Evolutionary conservation across 1,140 invertebrate species (phyloP).

Genomic region (Bombus balteatus): DNA sequence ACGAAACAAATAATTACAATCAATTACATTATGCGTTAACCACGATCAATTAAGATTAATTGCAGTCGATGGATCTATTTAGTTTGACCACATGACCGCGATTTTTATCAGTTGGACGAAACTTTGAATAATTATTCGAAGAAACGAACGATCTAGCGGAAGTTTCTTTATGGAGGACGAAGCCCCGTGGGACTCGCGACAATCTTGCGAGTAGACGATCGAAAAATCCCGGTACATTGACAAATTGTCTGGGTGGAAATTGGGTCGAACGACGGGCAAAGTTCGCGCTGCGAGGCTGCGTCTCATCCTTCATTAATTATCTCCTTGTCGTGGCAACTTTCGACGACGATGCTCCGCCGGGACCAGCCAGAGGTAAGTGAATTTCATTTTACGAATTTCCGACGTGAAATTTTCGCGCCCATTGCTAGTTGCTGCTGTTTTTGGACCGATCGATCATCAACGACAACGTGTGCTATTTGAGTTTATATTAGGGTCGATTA

Average conservation of each 20-base stretch:
- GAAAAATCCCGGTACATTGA: constrained; percentile 63
- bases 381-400: constrained; percentile 57
- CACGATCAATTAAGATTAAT: too few species aligned
- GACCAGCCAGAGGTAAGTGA: constrained; percentile 59
- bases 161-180: neutral
- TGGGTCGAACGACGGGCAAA: constrained; percentile 52
- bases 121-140: constrained; percentile 30
- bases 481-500: neutral
- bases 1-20: too few species aligned
- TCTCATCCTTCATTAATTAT: constrained; percentile 68
- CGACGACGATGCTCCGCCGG: constrained; percentile 18
- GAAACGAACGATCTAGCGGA: neutral
- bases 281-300: constrained; percentile 53
- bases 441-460: neutral
- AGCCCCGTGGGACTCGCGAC: constrained; percentile 13
- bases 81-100: neutral
- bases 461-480: neutral
- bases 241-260: constrained; percentile 61
- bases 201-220: constrained; percentile 40
- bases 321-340: constrained; percentile 54
- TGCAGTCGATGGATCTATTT: too few species aligned
- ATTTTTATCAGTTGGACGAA: neutral
- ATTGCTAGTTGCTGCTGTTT: neutral
- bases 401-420: constrained; percentile 28
- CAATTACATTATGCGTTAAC: too few species aligned